Percentiles rank a stretch among this genome's conserved stretches.
These are phyloP conservation scores for Berghia stephanieae DNA, from an alignment of 1,140 invertebrate genomes.

Conservation along the genomic window DNA sequence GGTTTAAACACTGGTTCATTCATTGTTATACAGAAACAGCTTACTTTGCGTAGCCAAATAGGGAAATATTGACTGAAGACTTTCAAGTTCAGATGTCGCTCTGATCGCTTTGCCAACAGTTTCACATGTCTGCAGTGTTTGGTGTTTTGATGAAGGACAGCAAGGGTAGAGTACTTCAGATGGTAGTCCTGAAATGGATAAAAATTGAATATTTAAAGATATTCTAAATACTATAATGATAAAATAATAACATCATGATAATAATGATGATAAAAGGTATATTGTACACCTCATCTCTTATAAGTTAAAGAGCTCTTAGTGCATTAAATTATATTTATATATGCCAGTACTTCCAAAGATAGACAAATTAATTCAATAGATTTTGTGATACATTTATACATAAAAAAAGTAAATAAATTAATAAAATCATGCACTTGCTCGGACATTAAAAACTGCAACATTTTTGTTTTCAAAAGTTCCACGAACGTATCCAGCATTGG, in stretches of 20 bases:
- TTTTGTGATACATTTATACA: constrained; percentile 17
- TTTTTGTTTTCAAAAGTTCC: background rate
- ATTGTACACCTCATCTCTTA: no score
- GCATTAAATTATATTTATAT: no score
- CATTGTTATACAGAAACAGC: no score
- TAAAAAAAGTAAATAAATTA: background rate
- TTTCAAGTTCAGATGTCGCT: background rate
- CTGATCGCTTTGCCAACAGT: background rate
- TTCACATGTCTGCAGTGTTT: background rate
- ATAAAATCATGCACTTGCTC: no score
- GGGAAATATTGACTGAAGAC: background rate
- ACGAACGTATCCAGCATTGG: background rate
- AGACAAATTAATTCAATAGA: constrained; percentile 28
- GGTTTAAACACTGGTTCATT: no score
- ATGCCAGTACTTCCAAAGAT: no score
- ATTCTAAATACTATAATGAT: no score
- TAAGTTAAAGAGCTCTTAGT: no score
- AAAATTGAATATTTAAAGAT: background rate
- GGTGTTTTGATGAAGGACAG: background rate
- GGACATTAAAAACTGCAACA: background rate
- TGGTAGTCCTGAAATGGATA: background rate
- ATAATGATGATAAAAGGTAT: no score
- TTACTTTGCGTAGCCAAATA: constrained; percentile 14
- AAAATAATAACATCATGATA: no score
- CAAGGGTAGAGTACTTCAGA: background rate